A percentile compares a stretch with the other conserved stretches of the same genome.
phyloP scores from a whole-genome alignment of 2,113 vertebrate species.

The Rhynchopsitta pachyrhyncha region DNA sequence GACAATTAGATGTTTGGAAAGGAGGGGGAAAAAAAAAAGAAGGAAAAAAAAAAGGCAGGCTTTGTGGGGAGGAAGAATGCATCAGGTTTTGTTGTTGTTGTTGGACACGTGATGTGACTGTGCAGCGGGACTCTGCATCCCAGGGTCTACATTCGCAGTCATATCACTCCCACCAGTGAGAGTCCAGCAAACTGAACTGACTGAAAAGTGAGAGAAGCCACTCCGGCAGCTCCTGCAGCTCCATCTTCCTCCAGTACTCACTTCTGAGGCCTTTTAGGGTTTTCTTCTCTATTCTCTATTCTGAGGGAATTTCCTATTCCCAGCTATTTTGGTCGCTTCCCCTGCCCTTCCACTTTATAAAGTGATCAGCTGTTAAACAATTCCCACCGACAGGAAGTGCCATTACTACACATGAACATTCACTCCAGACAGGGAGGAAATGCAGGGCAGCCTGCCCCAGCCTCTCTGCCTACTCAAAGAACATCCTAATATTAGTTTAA shows the following conservation, averaged over 20 bases:
- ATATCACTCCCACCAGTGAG: background rate
- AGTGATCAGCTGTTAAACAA: background rate
- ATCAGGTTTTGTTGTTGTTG: background rate
- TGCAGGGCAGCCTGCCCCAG: background rate
- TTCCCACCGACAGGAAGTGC: background rate
- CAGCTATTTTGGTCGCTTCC: background rate
- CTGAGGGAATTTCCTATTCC: constrained; percentile 21
- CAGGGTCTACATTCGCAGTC: background rate
- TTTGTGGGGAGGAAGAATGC: background rate
- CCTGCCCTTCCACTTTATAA: background rate
- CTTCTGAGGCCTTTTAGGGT: background rate
- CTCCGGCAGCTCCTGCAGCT: background rate
- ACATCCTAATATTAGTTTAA: background rate
- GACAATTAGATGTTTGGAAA: background rate
- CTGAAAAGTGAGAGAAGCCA: background rate
- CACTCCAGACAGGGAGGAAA: background rate
- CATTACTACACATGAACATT: background rate
- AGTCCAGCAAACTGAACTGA: background rate
- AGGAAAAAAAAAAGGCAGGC: background rate
- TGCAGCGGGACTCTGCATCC: background rate
- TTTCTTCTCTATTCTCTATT: background rate
- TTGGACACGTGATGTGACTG: background rate
- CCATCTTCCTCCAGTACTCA: background rate
- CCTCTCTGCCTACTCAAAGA: background rate
- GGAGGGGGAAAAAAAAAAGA: background rate